Percentiles rank a stretch among this genome's conserved stretches.
phyloP scores from a whole-genome alignment of 2,797 vertebrate genomes.

The Oreortyx pictus region DNA sequence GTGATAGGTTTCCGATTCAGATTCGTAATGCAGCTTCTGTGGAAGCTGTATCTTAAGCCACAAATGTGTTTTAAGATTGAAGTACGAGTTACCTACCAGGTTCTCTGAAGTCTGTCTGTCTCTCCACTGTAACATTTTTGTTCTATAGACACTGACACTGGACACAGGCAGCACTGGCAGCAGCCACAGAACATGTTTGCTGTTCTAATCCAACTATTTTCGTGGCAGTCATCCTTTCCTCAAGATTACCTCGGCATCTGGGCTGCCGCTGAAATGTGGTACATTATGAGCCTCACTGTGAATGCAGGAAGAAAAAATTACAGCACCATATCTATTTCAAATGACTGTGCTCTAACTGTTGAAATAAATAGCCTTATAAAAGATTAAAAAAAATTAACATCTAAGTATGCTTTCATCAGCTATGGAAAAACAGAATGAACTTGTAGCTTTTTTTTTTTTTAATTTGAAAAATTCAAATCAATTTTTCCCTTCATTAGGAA shows the following conservation, averaged over 20 bases:
- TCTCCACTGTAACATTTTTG: background rate
- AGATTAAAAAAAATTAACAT: slow-evolving; percentile 48
- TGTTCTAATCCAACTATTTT: slow-evolving; percentile 1
- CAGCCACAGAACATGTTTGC: background rate
- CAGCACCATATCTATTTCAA: background rate
- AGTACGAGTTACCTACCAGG: background rate
- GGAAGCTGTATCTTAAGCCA: background rate
- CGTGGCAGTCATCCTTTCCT: background rate
- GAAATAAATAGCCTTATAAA: slow-evolving; percentile 39
- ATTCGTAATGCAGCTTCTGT: slow-evolving; percentile 11
- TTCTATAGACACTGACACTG: background rate
- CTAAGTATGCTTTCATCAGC: slow-evolving; percentile 45
- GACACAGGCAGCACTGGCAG: background rate
- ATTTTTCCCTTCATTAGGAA: background rate
- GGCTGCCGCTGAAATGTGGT: background rate
- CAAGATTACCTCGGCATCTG: background rate
- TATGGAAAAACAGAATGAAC: slow-evolving; percentile 67
- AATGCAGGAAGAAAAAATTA: background rate
- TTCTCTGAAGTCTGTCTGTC: background rate
- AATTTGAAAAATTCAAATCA: slow-evolving; percentile 53
- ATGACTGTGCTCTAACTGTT: slow-evolving; percentile 54
- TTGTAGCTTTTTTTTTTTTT: background rate
- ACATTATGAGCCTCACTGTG: background rate
- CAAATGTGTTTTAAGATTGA: background rate
- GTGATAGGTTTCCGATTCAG: background rate